Evolutionary conservation across 2,113 vertebrate species (phyloP).

Genomic region (Phrynocephalus versicolor): DNA sequence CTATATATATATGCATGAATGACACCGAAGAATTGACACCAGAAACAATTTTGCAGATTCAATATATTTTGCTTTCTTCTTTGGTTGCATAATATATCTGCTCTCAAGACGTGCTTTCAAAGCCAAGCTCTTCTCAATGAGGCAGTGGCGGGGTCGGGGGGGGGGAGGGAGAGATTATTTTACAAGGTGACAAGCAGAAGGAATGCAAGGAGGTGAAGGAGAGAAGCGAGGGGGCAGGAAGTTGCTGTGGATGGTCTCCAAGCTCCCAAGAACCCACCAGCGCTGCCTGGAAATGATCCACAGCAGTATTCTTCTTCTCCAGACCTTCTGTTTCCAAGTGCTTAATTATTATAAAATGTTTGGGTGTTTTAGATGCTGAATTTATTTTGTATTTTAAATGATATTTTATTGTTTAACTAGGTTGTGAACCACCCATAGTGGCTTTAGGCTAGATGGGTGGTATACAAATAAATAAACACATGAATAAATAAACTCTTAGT

Average conservation of each 20-base stretch:
- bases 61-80: background rate
- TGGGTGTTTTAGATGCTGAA: no score
- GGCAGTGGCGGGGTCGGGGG: no score
- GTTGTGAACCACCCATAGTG: no score
- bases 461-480: no score
- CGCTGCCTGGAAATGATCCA: background rate
- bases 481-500: no score
- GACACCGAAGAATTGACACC: background rate
- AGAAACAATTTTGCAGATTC: background rate
- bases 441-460: no score
- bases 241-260: background rate
- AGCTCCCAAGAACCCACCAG: background rate
- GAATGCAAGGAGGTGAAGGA: no score
- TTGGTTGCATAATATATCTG: slow-evolving; percentile 4
- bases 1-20: background rate
- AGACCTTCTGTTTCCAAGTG: background rate
- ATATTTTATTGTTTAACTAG: no score
- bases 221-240: background rate
- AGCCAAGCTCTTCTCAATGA: background rate
- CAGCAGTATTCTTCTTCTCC: background rate
- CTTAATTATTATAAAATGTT: no score
- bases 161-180: background rate
- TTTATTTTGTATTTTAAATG: no score
- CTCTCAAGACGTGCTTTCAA: background rate
- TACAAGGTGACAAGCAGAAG: background rate